Conservation (phyloP, 2,797 vertebrate species). For the Chiloscyllium punctatum region DNA sequence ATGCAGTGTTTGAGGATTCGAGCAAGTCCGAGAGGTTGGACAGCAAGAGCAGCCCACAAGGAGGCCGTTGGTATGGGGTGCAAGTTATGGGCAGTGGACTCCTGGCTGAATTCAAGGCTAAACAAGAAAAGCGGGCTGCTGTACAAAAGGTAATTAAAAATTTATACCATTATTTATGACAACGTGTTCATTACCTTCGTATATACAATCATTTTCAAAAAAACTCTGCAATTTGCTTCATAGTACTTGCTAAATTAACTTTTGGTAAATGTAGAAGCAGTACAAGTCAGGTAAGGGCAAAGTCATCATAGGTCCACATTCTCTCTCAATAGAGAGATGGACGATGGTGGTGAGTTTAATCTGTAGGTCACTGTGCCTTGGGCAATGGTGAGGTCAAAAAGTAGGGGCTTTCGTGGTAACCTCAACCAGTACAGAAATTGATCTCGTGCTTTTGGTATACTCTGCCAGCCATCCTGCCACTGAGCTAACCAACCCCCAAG, state of each 20-base stretch:
- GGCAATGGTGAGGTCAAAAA: no score
- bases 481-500: no score
- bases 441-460: no score
- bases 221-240: no score
- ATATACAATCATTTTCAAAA: neutral
- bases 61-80: constrained; percentile 73
- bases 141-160: constrained; percentile 70
- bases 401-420: no score
- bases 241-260: neutral
- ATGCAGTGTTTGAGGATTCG: constrained; percentile 68
- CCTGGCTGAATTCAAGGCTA: constrained; percentile 94
- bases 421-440: no score
- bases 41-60: constrained; percentile 78
- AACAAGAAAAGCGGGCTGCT: constrained; percentile 80
- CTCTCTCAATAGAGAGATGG: no score
- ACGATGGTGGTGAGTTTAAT: no score
- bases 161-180: neutral
- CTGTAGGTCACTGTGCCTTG: no score
- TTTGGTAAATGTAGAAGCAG: neutral
- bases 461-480: no score
- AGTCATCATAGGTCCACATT: no score
- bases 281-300: neutral
- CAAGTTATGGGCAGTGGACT: constrained; percentile 90
- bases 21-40: constrained; percentile 54
- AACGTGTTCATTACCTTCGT: neutral